Evolutionary conservation across 2,797 vertebrate species (phyloP).

Genomic region (Argentina silus): DNA sequence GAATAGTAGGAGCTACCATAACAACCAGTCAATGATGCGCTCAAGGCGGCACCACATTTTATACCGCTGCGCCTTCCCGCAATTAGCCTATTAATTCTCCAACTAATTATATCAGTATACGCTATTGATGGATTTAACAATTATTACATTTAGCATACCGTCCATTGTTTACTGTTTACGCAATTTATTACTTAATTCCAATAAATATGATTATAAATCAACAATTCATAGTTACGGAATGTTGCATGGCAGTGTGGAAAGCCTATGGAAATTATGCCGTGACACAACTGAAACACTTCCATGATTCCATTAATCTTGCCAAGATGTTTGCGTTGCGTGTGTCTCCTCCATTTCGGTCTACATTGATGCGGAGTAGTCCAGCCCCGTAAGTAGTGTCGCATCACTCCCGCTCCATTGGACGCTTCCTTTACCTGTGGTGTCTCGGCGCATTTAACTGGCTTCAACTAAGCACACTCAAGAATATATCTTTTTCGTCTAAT

Average conservation of each 20-base stretch:
- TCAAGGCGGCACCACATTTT: too few species aligned
- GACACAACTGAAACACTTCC: neutral
- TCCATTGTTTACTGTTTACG: neutral
- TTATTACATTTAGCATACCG: neutral
- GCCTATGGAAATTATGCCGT: neutral
- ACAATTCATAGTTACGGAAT: neutral
- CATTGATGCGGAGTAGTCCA: neutral
- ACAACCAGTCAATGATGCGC: neutral
- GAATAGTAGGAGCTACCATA: neutral
- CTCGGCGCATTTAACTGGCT: neutral
- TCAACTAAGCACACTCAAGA: too few species aligned
- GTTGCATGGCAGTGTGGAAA: neutral
- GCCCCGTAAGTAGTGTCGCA: neutral
- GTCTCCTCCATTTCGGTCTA: neutral
- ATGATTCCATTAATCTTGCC: neutral
- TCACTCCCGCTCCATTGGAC: neutral
- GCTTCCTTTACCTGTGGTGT: neutral
- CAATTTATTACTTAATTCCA: neutral
- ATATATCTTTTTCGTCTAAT: neutral
- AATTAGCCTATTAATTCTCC: neutral
- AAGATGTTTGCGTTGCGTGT: neutral
- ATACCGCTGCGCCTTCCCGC: neutral
- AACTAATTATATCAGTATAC: neutral
- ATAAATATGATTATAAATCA: neutral
- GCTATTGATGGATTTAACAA: neutral